Evolutionary conservation across 2,888 invertebrate genomes (phyloP).

Genomic region (Schizotus pectinicornis): DNA sequence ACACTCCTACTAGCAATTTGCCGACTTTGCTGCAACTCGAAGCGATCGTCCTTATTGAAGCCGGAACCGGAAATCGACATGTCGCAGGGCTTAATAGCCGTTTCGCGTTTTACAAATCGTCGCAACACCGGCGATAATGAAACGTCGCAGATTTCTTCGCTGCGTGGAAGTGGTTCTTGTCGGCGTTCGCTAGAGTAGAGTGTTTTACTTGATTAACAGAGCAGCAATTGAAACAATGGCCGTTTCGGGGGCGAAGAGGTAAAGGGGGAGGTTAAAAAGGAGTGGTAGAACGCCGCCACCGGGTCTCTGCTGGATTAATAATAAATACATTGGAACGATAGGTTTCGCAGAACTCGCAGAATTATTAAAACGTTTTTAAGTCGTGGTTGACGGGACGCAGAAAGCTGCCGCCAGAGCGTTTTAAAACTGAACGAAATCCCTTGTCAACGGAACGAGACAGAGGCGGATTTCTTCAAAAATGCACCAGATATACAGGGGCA

Average conservation of each 20-base stretch:
- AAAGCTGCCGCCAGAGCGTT: slow-evolving; percentile 34
- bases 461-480: too few species aligned
- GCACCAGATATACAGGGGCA: too few species aligned
- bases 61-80: slow-evolving; percentile 40
- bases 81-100: slow-evolving; percentile 24
- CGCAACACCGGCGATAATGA: slow-evolving; percentile 20
- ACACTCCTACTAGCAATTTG: slow-evolving; percentile 35
- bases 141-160: slow-evolving; percentile 22
- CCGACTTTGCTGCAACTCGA: neutral
- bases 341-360: slow-evolving; percentile 27
- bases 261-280: neutral
- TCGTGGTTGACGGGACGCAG: slow-evolving; percentile 41
- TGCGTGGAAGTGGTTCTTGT: slow-evolving; percentile 36
- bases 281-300: neutral
- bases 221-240: slow-evolving; percentile 22
- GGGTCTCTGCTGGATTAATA: neutral
- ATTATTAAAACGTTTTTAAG: slow-evolving; percentile 47
- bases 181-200: slow-evolving; percentile 25
- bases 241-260: neutral
- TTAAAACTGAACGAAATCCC: slow-evolving; percentile 39
- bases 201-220: slow-evolving; percentile 38
- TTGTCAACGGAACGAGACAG: slow-evolving; percentile 29
- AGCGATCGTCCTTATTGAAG: slow-evolving; percentile 28
- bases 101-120: slow-evolving; percentile 33
- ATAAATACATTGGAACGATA: slow-evolving; percentile 14